Conservation (phyloP, 2,888 invertebrate species). For the Synergus umbraculus region DNA sequence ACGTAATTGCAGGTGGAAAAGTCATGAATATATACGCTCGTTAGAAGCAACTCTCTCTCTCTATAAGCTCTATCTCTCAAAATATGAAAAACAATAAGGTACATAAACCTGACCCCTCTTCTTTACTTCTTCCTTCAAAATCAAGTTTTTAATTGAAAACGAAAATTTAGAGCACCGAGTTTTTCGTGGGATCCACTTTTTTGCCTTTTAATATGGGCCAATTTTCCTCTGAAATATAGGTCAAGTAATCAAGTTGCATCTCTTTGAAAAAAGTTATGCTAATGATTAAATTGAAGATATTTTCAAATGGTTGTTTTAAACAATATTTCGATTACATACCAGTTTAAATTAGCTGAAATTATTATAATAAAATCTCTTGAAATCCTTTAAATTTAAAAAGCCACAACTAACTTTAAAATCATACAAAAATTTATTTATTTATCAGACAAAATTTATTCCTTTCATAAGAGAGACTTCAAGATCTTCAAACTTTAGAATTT, state of each 20-base stretch:
- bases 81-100: not conserved
- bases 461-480: too few relatives aligned
- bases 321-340: too few relatives aligned
- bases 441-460: too few relatives aligned
- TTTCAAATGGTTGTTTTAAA: not conserved
- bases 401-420: too few relatives aligned
- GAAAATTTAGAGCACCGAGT: not conserved
- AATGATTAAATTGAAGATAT: not conserved
- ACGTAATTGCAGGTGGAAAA: not conserved
- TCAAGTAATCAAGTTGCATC: not conserved
- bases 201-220: not conserved
- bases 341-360: too few relatives aligned
- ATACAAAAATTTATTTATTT: too few relatives aligned
- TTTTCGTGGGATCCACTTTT: not conserved
- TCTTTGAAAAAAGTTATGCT: not conserved
- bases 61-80: not conserved
- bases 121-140: not conserved
- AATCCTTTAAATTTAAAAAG: too few relatives aligned
- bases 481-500: not conserved
- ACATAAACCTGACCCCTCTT: slow-evolving; percentile 20
- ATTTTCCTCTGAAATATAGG: not conserved
- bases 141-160: not conserved
- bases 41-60: not conserved
- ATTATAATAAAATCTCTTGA: too few relatives aligned
- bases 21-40: not conserved